Evolutionary conservation across 1,140 invertebrate genomes (phyloP), one percentile per base, ranked within the genome.

Genomic region (Lordiphosa mommai): DNA sequence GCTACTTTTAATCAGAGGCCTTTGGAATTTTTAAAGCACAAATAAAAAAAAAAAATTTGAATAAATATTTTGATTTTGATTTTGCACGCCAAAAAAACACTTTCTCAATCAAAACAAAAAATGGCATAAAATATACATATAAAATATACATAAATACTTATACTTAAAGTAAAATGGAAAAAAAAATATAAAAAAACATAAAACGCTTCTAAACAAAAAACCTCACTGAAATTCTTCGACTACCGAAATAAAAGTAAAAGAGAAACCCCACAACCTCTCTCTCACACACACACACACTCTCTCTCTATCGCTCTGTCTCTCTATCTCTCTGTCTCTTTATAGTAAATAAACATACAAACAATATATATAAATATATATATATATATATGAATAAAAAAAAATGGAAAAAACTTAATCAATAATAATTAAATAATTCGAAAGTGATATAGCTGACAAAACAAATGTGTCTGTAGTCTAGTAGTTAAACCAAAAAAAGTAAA

Each of bases 191-290:
- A 61, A 41, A 60, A 38, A 55, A 55, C 52, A 60, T 50, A 23
- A 67, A 82, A 82, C 77, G 72, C 77, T 84, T 84, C 79, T 84
- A 70, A n/a, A n/a, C n/a, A n/a, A 61, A 63, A 74, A 23, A 84
- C 85, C 85, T 87, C 85, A 87, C 85, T 85, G 85, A 87, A 87
- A 87, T 87, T 87, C 85, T 87, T 87, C 85, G 46, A 72, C 53
- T 67, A 65, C 55, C 37, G 50, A 58, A 30, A 40, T 23, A 53
- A 41, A 53, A 23, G n/a, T 55, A 27, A 27, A n/a, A 41, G 56
- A 36, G 13, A 52, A 37, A 58, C 9, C 29, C 17, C 8, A 37
- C 40, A 64, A n/a, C n/a, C n/a, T n/a, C n/a, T n/a, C n/a, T n/a
- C n/a, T n/a, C n/a, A n/a, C n/a, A n/a, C 53, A 52, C 50, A 43